A percentile compares a stretch with the other conserved stretches of the same genome.
Evolutionary conservation across 2,113 vertebrate genomes (phyloP).

Genomic region (Thamnaconus septentrionalis): DNA sequence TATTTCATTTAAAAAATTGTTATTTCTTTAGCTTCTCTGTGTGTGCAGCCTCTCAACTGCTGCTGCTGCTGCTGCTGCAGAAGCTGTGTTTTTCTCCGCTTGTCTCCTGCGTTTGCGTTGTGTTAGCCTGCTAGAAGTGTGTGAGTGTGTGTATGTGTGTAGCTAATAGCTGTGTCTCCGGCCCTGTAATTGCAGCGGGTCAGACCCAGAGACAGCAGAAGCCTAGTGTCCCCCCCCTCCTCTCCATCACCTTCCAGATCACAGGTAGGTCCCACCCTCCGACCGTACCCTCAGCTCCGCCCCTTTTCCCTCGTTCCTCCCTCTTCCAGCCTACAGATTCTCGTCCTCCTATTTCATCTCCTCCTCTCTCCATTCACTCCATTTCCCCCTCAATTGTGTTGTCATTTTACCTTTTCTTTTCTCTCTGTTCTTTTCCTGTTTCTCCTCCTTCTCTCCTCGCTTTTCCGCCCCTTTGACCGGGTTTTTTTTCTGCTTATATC

Average conservation of each 20-base stretch:
- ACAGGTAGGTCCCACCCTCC: conserved; percentile 79
- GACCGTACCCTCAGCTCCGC: conserved; percentile 4
- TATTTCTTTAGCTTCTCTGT: no score
- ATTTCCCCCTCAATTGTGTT: not conserved
- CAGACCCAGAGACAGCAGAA: conserved; percentile 81
- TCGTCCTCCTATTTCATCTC: not conserved
- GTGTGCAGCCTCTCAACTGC: no score
- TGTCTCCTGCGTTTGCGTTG: not conserved
- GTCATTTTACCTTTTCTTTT: not conserved
- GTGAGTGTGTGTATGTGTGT: conserved; percentile 31
- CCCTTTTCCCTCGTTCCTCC: not conserved
- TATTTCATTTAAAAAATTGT: no score
- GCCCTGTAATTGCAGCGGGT: conserved; percentile 85
- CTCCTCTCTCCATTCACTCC: not conserved
- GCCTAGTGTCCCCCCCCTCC: conserved; percentile 84
- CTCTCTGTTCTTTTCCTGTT: not conserved
- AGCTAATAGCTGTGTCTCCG: conserved; percentile 75
- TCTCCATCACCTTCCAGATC: conserved; percentile 90
- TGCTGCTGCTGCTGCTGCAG: not conserved
- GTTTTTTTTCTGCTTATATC: no score
- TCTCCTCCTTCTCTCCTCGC: not conserved
- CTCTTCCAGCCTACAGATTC: not conserved
- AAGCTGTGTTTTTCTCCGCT: conserved; percentile 23
- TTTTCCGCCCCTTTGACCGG: not conserved
- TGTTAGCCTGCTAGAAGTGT: not conserved